Conservation (phyloP, 2,888 invertebrate species). For the Villa cingulata region DNA sequence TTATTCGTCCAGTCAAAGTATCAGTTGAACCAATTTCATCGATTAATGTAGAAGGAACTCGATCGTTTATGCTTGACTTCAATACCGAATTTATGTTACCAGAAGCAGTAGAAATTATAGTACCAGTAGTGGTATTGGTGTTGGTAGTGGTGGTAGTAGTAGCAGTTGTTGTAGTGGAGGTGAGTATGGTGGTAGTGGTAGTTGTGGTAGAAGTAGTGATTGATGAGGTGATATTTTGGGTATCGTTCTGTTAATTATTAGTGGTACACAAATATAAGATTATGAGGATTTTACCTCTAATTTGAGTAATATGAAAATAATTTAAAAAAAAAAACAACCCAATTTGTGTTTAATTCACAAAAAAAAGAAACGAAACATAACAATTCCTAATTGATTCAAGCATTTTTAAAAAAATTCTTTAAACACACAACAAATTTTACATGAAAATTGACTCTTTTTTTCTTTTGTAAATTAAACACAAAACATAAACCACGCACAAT, state of each 20-base stretch:
- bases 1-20: slow-evolving; percentile 3
- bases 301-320: background rate
- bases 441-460: background rate
- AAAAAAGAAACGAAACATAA: background rate
- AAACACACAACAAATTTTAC: no score
- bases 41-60: slow-evolving; percentile 16
- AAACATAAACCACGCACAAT: background rate
- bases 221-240: slow-evolving; percentile 24
- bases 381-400: no score
- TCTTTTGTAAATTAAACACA: background rate
- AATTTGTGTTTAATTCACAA: background rate
- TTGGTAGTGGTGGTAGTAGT: slow-evolving; percentile 2
- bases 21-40: slow-evolving; percentile 9
- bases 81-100: slow-evolving; percentile 7
- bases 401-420: no score
- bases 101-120: slow-evolving; percentile 8
- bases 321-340: background rate
- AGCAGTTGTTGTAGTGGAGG: background rate
- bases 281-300: background rate
- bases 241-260: slow-evolving; percentile 31
- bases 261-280: slow-evolving; percentile 7
- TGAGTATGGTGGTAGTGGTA: background rate
- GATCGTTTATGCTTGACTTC: slow-evolving; percentile 16
- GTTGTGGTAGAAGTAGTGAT: slow-evolving; percentile 15
- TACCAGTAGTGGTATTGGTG: slow-evolving; percentile 11